Evolutionary conservation across 2,113 vertebrate genomes (phyloP).

Genomic region (Percina caprodes): DNA sequence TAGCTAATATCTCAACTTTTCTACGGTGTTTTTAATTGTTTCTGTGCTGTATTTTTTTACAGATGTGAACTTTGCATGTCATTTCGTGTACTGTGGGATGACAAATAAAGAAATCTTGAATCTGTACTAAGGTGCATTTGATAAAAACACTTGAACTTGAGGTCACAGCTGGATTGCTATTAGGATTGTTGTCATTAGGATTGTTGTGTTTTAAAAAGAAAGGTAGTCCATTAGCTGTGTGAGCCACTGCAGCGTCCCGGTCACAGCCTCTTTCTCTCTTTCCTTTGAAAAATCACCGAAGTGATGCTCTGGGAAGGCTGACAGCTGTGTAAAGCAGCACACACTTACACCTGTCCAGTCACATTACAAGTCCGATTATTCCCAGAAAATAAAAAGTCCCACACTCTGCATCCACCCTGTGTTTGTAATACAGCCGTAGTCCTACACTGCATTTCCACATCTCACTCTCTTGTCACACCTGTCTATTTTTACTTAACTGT

Average conservation of each 20-base stretch:
- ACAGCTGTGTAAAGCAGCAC: constrained; percentile 74
- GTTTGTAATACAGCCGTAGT: constrained; percentile 16
- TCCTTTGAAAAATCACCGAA: constrained; percentile 58
- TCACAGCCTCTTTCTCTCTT: constrained; percentile 36
- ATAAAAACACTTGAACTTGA: too few species aligned
- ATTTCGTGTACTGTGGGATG: too few species aligned
- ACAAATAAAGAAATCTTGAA: too few species aligned
- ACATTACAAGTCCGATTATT: constrained; percentile 69
- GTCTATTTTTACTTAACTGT: constrained; percentile 42
- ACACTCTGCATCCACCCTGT: constrained; percentile 15
- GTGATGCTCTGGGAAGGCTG: constrained; percentile 64
- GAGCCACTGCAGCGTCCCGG: constrained; percentile 29
- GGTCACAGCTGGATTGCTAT: too few species aligned
- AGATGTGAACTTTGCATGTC: too few species aligned
- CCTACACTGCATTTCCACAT: background rate
- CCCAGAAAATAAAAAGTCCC: constrained; percentile 45
- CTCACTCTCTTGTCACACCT: constrained; percentile 19
- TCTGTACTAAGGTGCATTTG: too few species aligned
- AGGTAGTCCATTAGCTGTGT: constrained; percentile 37
- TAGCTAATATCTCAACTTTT: too few species aligned
- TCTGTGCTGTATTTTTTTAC: too few species aligned
- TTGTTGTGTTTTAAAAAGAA: constrained; percentile 17
- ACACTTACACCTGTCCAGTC: constrained; percentile 74
- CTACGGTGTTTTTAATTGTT: too few species aligned
- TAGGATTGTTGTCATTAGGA: background rate